A percentile compares a stretch with the other conserved stretches of the same genome.
phyloP scores from a whole-genome alignment of 1,140 invertebrate species.

The Zaprionus kolodkinae region DNA sequence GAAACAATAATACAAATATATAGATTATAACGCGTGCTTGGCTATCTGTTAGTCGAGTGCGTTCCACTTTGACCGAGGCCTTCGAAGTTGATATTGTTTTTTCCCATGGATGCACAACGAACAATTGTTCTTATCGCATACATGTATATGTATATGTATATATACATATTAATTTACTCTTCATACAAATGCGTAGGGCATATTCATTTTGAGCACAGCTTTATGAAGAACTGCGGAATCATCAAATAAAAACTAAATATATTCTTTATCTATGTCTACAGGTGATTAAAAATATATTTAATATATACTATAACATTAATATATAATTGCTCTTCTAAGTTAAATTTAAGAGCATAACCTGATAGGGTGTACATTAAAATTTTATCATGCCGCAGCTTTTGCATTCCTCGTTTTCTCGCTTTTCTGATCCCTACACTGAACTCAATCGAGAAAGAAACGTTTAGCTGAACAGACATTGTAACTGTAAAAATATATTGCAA shows the following conservation, averaged over 20 bases:
- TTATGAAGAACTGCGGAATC: background rate
- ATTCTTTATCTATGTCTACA: too few relatives aligned
- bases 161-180: background rate
- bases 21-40: background rate
- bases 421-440: background rate
- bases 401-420: background rate
- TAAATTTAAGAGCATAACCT: background rate
- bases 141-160: background rate
- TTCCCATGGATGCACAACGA: background rate
- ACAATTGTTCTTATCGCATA: background rate
- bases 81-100: background rate
- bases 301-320: too few relatives aligned
- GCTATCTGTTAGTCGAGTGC: background rate
- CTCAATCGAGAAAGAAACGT: background rate
- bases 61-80: background rate
- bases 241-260: too few relatives aligned
- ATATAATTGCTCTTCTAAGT: too few relatives aligned
- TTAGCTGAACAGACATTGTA: background rate
- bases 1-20: background rate
- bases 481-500: background rate
- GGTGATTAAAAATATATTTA: too few relatives aligned
- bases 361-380: background rate
- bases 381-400: background rate
- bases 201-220: background rate
- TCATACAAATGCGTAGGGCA: background rate